A percentile compares a stretch with the other conserved stretches of the same genome.
Evolutionary conservation across 2,113 vertebrate genomes (phyloP).

Genomic region (Nansenia antarctica): DNA sequence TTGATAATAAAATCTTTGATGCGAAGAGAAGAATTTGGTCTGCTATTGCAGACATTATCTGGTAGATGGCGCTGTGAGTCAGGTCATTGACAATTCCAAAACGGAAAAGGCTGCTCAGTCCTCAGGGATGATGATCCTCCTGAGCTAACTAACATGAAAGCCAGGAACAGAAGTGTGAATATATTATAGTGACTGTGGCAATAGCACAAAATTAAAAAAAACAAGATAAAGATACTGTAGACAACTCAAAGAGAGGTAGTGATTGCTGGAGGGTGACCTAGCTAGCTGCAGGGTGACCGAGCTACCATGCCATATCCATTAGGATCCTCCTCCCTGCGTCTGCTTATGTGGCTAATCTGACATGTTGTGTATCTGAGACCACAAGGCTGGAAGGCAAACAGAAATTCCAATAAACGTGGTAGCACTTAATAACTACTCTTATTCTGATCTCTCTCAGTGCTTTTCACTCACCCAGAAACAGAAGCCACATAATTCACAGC

Average conservation of each 20-base stretch:
- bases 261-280: too few species aligned
- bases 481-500: constrained; percentile 13
- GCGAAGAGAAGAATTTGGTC: background rate
- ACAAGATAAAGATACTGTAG: too few species aligned
- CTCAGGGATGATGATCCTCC: too few species aligned
- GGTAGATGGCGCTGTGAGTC: background rate
- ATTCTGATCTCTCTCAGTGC: background rate
- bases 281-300: too few species aligned
- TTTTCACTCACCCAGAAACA: constrained; percentile 13
- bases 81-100: background rate
- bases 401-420: constrained; percentile 6
- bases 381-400: background rate
- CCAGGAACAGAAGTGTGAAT: too few species aligned
- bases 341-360: background rate
- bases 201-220: too few species aligned
- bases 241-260: too few species aligned
- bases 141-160: too few species aligned
- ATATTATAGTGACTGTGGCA: too few species aligned
- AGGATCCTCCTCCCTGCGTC: too few species aligned
- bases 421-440: background rate
- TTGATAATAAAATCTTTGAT: background rate
- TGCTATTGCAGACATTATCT: background rate
- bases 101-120: background rate
- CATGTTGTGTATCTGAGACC: background rate
- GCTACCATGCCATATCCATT: too few species aligned